Evolutionary conservation across 2,113 vertebrate species (phyloP).

Genomic region (Phasianus colchicus): DNA sequence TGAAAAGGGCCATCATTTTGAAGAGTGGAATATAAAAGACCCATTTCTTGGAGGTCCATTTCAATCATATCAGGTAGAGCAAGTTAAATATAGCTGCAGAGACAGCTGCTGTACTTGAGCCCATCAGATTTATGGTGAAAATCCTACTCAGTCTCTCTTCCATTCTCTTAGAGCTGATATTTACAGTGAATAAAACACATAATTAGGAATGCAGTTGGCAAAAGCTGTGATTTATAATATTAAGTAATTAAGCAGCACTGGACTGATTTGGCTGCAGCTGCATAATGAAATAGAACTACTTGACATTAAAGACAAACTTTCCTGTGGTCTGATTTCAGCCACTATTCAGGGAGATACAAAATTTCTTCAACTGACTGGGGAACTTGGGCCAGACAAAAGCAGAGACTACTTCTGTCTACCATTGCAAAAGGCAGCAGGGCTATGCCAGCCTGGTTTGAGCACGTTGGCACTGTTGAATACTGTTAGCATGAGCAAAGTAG

Average conservation of each 20-base stretch:
- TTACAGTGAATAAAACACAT: constrained; percentile 43
- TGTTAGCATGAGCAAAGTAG: not conserved
- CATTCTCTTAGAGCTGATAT: not conserved
- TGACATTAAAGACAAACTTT: constrained; percentile 29
- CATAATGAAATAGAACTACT: constrained; percentile 12
- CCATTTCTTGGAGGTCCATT: not conserved
- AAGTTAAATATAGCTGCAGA: constrained; percentile 33
- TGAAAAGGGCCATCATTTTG: not conserved
- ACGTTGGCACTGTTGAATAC: accelerated
- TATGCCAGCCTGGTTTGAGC: accelerated
- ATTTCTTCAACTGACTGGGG: accelerated
- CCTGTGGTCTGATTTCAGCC: not conserved
- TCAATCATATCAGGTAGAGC: not conserved
- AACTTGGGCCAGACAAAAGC: accelerated
- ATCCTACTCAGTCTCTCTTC: not conserved
- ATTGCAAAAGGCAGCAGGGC: not conserved
- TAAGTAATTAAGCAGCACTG: constrained; percentile 37
- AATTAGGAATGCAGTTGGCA: constrained; percentile 51
- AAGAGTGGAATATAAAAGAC: not conserved
- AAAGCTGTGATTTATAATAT: constrained; percentile 38
- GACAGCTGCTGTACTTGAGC: not conserved
- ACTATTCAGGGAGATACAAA: not conserved
- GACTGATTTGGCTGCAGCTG: not conserved
- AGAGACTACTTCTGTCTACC: not conserved
- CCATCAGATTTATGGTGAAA: constrained; percentile 57